Conservation (phyloP, 2,888 invertebrate genomes). For the Imbricaverruca yamaguchii region DNA sequence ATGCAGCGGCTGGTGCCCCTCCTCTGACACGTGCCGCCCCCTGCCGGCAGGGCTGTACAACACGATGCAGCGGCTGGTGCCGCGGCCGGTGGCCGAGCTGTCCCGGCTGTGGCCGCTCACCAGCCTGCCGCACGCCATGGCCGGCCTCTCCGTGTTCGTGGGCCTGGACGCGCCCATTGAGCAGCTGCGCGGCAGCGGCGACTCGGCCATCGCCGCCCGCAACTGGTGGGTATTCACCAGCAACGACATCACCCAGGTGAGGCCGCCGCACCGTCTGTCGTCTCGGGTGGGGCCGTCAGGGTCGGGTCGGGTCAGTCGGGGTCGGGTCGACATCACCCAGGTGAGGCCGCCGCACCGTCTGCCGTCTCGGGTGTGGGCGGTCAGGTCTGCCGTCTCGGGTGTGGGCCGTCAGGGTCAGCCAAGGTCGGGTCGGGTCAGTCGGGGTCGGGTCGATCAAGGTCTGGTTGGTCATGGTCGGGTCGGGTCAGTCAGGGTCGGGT, state of each 20-base stretch:
- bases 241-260: slow-evolving; percentile 34
- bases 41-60: slow-evolving; percentile 31
- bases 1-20: too few species aligned
- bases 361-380: neutral
- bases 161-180: slow-evolving; percentile 32
- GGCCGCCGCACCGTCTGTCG: neutral
- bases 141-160: slow-evolving; percentile 30
- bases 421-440: too few species aligned
- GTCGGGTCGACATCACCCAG: slow-evolving; percentile 34
- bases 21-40: neutral
- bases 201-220: slow-evolving; percentile 25
- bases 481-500: too few species aligned
- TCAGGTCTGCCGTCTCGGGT: too few species aligned
- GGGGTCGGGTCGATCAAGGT: too few species aligned
- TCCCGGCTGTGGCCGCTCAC: slow-evolving; percentile 29
- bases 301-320: too few species aligned
- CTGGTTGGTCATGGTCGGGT: too few species aligned
- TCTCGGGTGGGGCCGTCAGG: neutral
- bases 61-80: slow-evolving; percentile 31
- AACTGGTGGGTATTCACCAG: slow-evolving; percentile 34
- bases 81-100: slow-evolving; percentile 26
- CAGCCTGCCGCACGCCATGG: slow-evolving; percentile 14
- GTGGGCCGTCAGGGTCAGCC: too few species aligned
- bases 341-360: slow-evolving; percentile 20
- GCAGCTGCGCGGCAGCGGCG: slow-evolving; percentile 24